Conservation (phyloP, 2,888 invertebrate species). For the Tenthredo distinguenda region DNA sequence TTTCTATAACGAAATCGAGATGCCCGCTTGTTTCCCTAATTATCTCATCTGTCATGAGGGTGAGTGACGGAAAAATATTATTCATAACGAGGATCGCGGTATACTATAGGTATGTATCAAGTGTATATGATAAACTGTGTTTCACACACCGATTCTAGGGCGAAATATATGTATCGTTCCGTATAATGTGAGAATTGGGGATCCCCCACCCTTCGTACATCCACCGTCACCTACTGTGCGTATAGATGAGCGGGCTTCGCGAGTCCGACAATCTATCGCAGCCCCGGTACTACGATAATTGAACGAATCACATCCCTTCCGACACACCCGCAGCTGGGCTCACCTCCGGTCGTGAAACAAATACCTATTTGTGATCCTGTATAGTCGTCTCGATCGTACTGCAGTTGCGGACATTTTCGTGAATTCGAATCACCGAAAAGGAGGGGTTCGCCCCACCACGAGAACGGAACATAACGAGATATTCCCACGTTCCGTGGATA, state of each 20-base stretch:
- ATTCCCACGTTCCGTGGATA: constrained; percentile 71
- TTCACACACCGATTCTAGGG: too few relatives aligned
- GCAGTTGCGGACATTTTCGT: not conserved
- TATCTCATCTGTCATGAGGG: constrained; percentile 26
- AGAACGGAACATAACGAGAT: constrained; percentile 70
- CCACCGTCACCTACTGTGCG: too few relatives aligned
- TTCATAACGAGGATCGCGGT: not conserved
- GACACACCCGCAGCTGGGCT: too few relatives aligned
- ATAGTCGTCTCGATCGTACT: too few relatives aligned
- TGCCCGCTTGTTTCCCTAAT: constrained; percentile 38
- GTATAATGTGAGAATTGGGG: not conserved
- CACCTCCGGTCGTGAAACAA: too few relatives aligned
- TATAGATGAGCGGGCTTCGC: too few relatives aligned
- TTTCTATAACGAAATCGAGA: constrained; percentile 50
- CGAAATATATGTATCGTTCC: too few relatives aligned
- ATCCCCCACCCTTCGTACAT: too few relatives aligned
- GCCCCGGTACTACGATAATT: too few relatives aligned
- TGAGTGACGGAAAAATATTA: constrained; percentile 49
- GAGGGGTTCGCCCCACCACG: constrained; percentile 65
- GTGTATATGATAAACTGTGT: not conserved
- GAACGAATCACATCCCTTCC: too few relatives aligned
- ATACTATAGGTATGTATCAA: not conserved
- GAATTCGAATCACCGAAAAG: not conserved
- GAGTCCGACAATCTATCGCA: too few relatives aligned
- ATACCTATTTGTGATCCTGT: too few relatives aligned